Conservation (phyloP, 2,888 invertebrate species). For the Lasioglossum morio region DNA sequence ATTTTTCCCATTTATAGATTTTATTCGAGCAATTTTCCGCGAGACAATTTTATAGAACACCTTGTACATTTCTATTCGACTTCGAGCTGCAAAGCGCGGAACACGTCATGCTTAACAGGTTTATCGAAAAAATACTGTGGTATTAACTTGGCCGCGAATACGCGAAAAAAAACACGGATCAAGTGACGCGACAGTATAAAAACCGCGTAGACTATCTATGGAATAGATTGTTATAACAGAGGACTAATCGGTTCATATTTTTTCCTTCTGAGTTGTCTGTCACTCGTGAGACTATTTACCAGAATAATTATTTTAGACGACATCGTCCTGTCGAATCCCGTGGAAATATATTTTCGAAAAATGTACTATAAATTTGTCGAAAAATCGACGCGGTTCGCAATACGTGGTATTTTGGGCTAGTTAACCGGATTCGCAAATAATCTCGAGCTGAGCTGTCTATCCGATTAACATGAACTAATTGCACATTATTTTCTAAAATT, state of each 20-base stretch:
- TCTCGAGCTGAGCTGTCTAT: background rate
- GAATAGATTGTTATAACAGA: background rate
- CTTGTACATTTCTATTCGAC: conserved; percentile 14
- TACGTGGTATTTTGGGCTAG: background rate
- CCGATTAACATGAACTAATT: background rate
- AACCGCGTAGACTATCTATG: conserved; percentile 3
- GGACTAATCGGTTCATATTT: background rate
- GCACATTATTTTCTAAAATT: background rate
- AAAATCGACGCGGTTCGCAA: background rate
- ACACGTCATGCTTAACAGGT: conserved; percentile 35
- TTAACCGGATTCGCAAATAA: background rate
- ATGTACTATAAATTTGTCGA: background rate
- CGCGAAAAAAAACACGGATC: conserved; percentile 34
- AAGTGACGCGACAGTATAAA: conserved; percentile 17
- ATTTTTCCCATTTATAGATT: background rate
- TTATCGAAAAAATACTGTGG: conserved; percentile 37
- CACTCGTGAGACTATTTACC: background rate
- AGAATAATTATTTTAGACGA: background rate
- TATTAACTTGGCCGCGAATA: conserved; percentile 44
- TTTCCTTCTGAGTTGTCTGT: background rate
- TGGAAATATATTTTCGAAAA: background rate
- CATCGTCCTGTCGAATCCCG: background rate
- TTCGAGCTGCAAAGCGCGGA: conserved; percentile 26
- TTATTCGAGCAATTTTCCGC: background rate
- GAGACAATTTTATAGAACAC: background rate